Evolutionary conservation across 2,888 invertebrate genomes (phyloP).

Genomic region (Archips xylosteana): DNA sequence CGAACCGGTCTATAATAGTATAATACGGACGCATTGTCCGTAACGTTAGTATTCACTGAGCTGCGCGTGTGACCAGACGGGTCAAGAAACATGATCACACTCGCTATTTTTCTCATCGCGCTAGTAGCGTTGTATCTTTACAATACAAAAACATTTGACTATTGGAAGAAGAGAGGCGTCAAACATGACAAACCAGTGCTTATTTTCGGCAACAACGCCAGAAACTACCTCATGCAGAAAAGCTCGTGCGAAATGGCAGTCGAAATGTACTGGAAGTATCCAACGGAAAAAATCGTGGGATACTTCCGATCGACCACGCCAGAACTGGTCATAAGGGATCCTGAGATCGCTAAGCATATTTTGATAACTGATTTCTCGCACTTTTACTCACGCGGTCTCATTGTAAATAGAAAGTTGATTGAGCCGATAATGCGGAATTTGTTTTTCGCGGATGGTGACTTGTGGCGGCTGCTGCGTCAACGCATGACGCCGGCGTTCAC

Average conservation of each 20-base stretch:
- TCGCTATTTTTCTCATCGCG: slow-evolving; percentile 25
- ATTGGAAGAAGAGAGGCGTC: slow-evolving; percentile 53
- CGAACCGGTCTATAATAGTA: background rate
- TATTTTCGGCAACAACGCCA: slow-evolving; percentile 62
- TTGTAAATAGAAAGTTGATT: slow-evolving; percentile 50
- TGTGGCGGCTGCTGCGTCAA: slow-evolving; percentile 66
- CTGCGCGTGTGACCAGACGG: slow-evolving; percentile 1
- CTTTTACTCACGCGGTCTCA: slow-evolving; percentile 64
- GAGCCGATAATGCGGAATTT: slow-evolving; percentile 66
- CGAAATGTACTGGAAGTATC: slow-evolving; percentile 65
- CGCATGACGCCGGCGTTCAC: slow-evolving; percentile 69
- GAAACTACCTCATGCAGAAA: slow-evolving; percentile 54
- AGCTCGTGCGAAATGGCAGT: slow-evolving; percentile 57
- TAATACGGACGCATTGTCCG: background rate
- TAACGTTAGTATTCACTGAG: slow-evolving; percentile 1
- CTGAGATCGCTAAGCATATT: slow-evolving; percentile 61
- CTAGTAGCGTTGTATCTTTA: slow-evolving; percentile 30
- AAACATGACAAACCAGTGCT: slow-evolving; percentile 62
- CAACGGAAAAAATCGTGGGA: slow-evolving; percentile 64
- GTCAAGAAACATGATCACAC: slow-evolving; percentile 22
- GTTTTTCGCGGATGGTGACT: slow-evolving; percentile 67
- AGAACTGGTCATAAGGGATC: slow-evolving; percentile 65
- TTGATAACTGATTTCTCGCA: slow-evolving; percentile 62
- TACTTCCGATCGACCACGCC: slow-evolving; percentile 59
- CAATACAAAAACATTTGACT: slow-evolving; percentile 38